Conservation (phyloP, 2,113 vertebrate species). For the Laticauda colubrina region DNA sequence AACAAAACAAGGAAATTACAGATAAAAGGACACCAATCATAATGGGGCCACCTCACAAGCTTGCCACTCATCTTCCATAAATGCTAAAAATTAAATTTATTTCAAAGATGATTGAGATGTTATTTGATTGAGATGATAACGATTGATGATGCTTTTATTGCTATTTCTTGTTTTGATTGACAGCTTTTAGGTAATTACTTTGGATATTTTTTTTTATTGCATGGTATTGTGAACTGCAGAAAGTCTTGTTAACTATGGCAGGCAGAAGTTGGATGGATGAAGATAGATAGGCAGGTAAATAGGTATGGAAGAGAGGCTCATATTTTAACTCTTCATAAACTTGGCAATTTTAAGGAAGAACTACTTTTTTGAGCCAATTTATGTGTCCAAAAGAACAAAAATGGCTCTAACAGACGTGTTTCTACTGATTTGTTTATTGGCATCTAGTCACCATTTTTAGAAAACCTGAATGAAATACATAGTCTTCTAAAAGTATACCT, state of each 20-base stretch:
- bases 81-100: neutral
- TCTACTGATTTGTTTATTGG: neutral
- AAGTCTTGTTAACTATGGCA: neutral
- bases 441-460: neutral
- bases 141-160: neutral
- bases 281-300: neutral
- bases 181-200: neutral
- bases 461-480: neutral
- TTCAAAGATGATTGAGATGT: neutral
- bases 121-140: neutral
- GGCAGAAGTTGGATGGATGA: neutral
- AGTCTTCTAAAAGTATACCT: neutral
- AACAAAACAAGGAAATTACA: no score
- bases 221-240: neutral
- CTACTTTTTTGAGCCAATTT: neutral
- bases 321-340: neutral
- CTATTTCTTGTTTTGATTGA: neutral
- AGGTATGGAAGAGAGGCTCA: neutral
- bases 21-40: no score
- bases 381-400: neutral
- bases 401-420: neutral
- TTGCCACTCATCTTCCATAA: neutral
- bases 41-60: no score
- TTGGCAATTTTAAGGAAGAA: neutral
- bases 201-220: neutral